Conservation (phyloP, 1,140 invertebrate species). For the Dryas iulia region DNA sequence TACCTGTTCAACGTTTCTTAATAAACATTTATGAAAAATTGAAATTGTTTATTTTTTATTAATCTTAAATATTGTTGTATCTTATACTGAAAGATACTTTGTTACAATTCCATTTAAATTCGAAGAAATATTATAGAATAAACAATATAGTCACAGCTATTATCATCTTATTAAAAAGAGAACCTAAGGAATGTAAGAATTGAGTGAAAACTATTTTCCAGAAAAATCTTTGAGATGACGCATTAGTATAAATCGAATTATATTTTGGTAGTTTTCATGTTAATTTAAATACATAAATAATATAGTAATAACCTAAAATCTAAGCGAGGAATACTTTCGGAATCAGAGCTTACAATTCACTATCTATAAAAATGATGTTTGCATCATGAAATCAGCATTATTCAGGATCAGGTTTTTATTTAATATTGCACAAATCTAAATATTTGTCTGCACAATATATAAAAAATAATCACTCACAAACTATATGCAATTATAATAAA, state of each 20-base stretch:
- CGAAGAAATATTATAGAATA: not conserved
- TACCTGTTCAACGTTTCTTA: not conserved
- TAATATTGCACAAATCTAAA: not conserved
- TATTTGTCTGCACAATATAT: not conserved
- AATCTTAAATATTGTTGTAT: not conserved
- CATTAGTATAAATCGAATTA: too few species aligned
- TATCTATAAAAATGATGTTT: not conserved
- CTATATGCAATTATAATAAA: not conserved
- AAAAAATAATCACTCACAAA: not conserved
- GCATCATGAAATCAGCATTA: too few species aligned
- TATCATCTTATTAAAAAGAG: not conserved
- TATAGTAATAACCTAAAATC: not conserved
- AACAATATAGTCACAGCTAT: not conserved
- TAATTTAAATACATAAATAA: too few species aligned
- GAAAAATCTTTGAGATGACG: too few species aligned
- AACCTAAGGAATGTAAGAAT: not conserved
- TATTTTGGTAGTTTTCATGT: too few species aligned
- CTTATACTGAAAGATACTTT: not conserved
- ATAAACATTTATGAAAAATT: not conserved
- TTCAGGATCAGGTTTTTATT: too few species aligned
- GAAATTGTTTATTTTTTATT: not conserved
- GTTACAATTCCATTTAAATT: slow-evolving; percentile 3
- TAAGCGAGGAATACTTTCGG: not conserved
- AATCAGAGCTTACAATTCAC: not conserved
- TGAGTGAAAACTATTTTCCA: too few species aligned